These are phyloP conservation scores for Hozukius guyotensis DNA, from an alignment of 2,797 vertebrate species.

Conservation along the genomic window DNA sequence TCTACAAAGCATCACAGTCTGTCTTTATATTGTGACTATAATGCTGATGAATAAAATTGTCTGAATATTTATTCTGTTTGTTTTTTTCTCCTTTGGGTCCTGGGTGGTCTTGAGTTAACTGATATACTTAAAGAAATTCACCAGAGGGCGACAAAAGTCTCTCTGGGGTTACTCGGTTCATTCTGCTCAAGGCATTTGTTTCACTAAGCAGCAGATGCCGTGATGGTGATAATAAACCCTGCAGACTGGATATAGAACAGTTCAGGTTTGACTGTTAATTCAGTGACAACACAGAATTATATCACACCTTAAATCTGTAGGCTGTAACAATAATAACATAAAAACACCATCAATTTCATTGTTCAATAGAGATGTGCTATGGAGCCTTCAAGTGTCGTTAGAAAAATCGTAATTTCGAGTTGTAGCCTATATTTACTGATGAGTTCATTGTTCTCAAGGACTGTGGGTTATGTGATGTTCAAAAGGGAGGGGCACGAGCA, in stretches of 20 bases:
- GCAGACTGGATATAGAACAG: background rate
- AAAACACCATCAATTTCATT: constrained; percentile 2
- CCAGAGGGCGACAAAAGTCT: constrained; percentile 67
- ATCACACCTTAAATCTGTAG: background rate
- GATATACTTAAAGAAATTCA: constrained; percentile 5
- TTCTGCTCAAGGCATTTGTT: constrained; percentile 44
- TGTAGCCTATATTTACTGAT: background rate
- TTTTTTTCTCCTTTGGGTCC: background rate
- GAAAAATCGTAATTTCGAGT: background rate
- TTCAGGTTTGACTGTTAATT: background rate
- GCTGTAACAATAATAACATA: background rate
- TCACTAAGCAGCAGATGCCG: constrained; percentile 6
- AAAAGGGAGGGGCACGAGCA: background rate
- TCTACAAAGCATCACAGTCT: constrained; percentile 18
- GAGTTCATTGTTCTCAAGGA: background rate
- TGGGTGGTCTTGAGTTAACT: background rate
- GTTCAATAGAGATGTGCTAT: constrained; percentile 9
- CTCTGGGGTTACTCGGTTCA: constrained; percentile 57
- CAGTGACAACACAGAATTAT: background rate
- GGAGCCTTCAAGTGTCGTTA: constrained; percentile 1
- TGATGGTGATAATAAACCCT: background rate
- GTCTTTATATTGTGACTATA: constrained; percentile 48
- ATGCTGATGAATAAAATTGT: constrained; percentile 43
- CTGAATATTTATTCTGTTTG: background rate
- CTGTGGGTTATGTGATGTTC: background rate